A percentile compares a stretch with the other conserved stretches of the same genome.
Evolutionary conservation across 1,140 invertebrate species (phyloP).

Genomic region (Orius insidiosus): DNA sequence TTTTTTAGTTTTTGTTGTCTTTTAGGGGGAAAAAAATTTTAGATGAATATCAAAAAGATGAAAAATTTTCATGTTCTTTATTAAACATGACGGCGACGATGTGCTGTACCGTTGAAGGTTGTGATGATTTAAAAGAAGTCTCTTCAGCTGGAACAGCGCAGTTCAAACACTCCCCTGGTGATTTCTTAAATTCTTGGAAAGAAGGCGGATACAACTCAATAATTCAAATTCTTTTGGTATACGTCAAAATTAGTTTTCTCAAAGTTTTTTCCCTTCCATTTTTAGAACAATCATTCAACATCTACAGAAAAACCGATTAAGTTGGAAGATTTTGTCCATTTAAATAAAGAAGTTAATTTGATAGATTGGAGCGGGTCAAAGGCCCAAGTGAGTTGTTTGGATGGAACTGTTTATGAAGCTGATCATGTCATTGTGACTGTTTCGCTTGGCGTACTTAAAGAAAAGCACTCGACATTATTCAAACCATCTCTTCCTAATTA

Average conservation of each 20-base stretch:
- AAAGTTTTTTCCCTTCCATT: background rate
- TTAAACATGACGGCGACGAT: too few species aligned
- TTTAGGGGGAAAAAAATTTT: conserved; percentile 16
- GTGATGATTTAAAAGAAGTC: conserved; percentile 38
- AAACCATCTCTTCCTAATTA: conserved; percentile 36
- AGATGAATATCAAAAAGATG: too few species aligned
- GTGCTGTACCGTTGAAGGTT: conserved; percentile 30
- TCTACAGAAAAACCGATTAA: background rate
- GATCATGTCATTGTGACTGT: conserved; percentile 50
- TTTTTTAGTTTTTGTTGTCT: conserved; percentile 11
- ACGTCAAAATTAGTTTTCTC: background rate
- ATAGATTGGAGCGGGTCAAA: conserved; percentile 27
- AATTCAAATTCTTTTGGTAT: conserved; percentile 38
- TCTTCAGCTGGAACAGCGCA: conserved; percentile 33
- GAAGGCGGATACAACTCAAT: conserved; percentile 36
- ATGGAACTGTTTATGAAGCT: conserved; percentile 35
- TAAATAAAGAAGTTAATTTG: conserved; percentile 30
- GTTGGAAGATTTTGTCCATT: conserved; percentile 26
- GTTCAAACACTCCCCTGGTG: conserved; percentile 25
- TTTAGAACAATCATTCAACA: background rate
- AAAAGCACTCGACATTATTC: conserved; percentile 33
- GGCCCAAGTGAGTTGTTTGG: conserved; percentile 32
- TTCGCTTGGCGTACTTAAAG: conserved; percentile 49
- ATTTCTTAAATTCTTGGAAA: conserved; percentile 40
- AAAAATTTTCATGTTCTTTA: too few species aligned